Base-by-base conservation (phyloP, 2,797 vertebrate genomes). In the Spatula clypeata region DNA sequence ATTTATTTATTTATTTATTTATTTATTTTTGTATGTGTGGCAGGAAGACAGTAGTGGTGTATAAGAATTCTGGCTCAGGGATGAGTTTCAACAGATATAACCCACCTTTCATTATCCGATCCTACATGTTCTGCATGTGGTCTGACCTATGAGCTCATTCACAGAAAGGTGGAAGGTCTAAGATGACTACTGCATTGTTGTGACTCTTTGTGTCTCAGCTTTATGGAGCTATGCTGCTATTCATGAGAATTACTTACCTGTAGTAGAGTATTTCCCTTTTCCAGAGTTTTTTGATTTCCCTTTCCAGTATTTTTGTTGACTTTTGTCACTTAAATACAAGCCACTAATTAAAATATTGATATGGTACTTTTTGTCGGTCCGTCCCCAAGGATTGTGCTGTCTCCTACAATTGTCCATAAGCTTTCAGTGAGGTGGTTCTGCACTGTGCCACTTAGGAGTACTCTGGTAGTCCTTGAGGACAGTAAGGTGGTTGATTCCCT, bases 1-100 rank as follows among this genome's bases (percentile, higher is more conserved):
- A 2, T 23, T 24, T 5, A 7, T 47, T 23, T 47, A 2, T 2
- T 42, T 18, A 13, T 4, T 3, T 2, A 34, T 14, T 3, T 18
- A 13, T 5, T 49, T 7, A 5, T 49, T 49, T 26, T 26, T 23
- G 18, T 18, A 7, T 7, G 24, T 6, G 5, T 45, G 5, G 26
- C 58, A 75, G 20, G 14, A 24, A 21, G 32, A 17, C 29, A 29
- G 31, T 67, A 61, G 17, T 8, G 1, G 14, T 44, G 1, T 31
- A 5, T 17, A 58, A 71, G 24, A 13, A 36, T 79, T 87, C 45
- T 53, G 53, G 8, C 16, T 23, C 23, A 58, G 45, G 8, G 19
- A 51, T 47, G 23, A 40, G 6, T 85, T 79, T 53, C 18, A 60
- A 11, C 17, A 71, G 58, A 40, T 84, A 44, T 2, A 79, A 26